Evolutionary conservation across 2,888 invertebrate genomes (phyloP).

Genomic region (Pediacus dermestoides): DNA sequence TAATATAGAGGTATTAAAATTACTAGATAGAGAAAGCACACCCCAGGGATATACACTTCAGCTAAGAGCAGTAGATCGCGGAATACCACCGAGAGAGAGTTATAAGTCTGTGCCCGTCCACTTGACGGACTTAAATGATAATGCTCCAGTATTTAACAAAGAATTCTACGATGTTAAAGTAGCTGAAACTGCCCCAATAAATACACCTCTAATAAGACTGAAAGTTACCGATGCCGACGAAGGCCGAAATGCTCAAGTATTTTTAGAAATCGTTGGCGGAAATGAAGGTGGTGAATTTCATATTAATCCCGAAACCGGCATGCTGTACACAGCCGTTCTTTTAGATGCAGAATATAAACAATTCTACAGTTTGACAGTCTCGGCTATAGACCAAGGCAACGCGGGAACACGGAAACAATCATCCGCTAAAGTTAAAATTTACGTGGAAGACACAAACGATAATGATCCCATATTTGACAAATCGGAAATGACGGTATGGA

Average conservation of each 20-base stretch:
- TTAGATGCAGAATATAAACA: constrained; percentile 83
- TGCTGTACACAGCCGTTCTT: constrained; percentile 76
- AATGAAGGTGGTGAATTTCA: constrained; percentile 86
- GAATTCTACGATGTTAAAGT: constrained; percentile 84
- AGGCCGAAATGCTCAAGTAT: constrained; percentile 75
- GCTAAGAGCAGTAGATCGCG: constrained; percentile 78
- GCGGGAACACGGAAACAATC: constrained; percentile 79
- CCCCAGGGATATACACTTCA: constrained; percentile 85
- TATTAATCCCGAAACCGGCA: constrained; percentile 84
- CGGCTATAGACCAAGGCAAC: constrained; percentile 85
- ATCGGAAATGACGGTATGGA: constrained; percentile 63
- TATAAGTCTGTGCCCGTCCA: constrained; percentile 79
- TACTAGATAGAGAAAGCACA: constrained; percentile 73
- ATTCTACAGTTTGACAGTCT: constrained; percentile 82
- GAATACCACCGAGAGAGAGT: constrained; percentile 71
- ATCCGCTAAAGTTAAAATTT: constrained; percentile 86
- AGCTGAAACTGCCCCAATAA: constrained; percentile 83
- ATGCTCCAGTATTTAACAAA: constrained; percentile 81
- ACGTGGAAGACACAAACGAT: constrained; percentile 88
- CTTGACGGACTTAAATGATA: constrained; percentile 78
- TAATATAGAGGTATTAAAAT: constrained; percentile 73
- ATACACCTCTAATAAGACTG: constrained; percentile 82
- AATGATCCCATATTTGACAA: constrained; percentile 87
- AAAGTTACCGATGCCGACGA: constrained; percentile 83
- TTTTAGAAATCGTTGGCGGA: constrained; percentile 85